These are phyloP conservation scores for Apoda limacodes DNA, from an alignment of 2,888 invertebrate genomes.

Conservation along the genomic window DNA sequence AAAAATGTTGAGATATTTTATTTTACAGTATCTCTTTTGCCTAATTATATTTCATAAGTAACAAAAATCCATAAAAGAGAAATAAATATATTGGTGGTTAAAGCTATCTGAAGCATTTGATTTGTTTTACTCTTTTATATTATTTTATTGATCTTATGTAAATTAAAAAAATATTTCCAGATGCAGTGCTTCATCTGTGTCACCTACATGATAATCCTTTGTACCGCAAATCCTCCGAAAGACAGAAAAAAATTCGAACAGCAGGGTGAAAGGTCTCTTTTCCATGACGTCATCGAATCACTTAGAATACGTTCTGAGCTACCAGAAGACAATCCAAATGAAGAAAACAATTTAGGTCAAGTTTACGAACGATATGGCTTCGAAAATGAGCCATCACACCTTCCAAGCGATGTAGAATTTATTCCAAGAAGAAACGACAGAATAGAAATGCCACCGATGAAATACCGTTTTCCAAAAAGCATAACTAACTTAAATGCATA, in stretches of 20 bases:
- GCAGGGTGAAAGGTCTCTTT: conserved; percentile 45
- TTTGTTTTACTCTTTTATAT: too few species aligned
- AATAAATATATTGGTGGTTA: too few species aligned
- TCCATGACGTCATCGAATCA: conserved; percentile 55
- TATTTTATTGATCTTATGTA: too few species aligned
- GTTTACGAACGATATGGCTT: conserved; percentile 39
- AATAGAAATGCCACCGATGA: conserved; percentile 51
- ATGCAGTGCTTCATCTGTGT: conserved; percentile 62
- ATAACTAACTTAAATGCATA: conserved; percentile 26
- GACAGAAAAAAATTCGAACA: conserved; percentile 27
- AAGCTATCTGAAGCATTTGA: too few species aligned
- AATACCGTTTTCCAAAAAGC: conserved; percentile 51
- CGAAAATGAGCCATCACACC: conserved; percentile 35
- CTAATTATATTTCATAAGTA: too few species aligned
- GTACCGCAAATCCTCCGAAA: conserved; percentile 38
- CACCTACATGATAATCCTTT: conserved; percentile 48
- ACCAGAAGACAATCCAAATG: conserved; percentile 42
- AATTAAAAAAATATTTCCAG: too few species aligned
- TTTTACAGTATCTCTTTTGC: too few species aligned
- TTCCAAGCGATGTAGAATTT: conserved; percentile 44
- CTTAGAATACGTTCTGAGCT: conserved; percentile 42
- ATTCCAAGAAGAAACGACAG: conserved; percentile 55
- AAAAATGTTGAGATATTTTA: conserved; percentile 3
- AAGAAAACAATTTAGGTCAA: conserved; percentile 46
- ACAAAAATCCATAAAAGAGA: too few species aligned